phyloP scores from a whole-genome alignment of 2,113 vertebrate species.

The Gobius niger region DNA sequence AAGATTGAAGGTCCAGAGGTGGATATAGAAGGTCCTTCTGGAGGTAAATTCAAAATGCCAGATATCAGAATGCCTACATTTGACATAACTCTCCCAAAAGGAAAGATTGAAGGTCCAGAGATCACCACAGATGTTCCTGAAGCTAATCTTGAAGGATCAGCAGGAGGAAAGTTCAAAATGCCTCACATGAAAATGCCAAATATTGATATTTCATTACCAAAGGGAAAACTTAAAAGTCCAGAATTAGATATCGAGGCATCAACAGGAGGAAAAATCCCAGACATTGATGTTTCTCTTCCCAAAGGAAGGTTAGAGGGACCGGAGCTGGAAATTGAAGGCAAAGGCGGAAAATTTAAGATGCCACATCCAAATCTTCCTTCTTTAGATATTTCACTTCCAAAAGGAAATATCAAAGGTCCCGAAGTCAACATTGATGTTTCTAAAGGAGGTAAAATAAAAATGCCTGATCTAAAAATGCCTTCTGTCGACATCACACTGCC shows the following conservation, averaged over 20 bases:
- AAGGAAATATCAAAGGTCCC: constrained; percentile 39
- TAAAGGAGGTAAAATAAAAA: constrained; percentile 36
- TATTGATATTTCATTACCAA: constrained; percentile 44
- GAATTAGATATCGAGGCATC: constrained; percentile 32
- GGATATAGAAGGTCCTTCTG: constrained; percentile 29
- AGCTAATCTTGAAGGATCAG: background rate
- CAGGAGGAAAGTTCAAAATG: constrained; percentile 46
- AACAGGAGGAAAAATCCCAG: constrained; percentile 18
- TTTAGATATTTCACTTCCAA: constrained; percentile 33
- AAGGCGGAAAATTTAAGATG: constrained; percentile 12
- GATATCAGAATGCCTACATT: constrained; percentile 30
- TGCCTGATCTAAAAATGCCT: constrained; percentile 41
- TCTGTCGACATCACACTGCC: constrained; percentile 50
- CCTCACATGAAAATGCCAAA: constrained; percentile 52
- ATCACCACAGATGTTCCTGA: background rate
- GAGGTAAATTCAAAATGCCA: constrained; percentile 26
- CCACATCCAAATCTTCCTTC: constrained; percentile 32
- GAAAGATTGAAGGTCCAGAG: constrained; percentile 20
- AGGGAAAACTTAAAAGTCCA: constrained; percentile 27
- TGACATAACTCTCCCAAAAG: constrained; percentile 55
- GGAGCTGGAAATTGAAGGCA: constrained; percentile 39
- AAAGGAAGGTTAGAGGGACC: constrained; percentile 48
- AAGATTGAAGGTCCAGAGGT: constrained; percentile 40
- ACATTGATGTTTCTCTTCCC: constrained; percentile 33
- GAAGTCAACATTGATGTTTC: constrained; percentile 41